Base-by-base conservation (phyloP, 2,113 vertebrate genomes). In the Megalops atlanticus region DNA sequence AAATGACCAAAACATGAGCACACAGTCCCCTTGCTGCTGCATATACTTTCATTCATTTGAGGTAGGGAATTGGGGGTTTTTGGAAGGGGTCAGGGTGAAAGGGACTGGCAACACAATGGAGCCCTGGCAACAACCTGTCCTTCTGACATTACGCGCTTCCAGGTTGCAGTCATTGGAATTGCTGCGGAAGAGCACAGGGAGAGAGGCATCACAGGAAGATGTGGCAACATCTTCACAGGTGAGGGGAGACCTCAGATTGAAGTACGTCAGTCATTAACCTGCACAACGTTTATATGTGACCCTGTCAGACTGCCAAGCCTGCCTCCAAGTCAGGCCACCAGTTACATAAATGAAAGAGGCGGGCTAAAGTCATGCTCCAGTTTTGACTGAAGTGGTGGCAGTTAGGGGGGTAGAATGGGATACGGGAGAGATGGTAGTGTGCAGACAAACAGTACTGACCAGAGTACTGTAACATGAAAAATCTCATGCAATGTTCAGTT, bases 161-260 rank as follows among this genome's bases (percentile, higher is more conserved):
- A 94, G 93, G 78, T 76, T 93, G 24, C 87, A 87, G 41, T 89
- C 89, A 52, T 78, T 88, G 82, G 90, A 91, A 70, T 85, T 84
- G 0, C 2, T 54, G 1, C 49, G 36, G 69, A 58, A 43, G 58
- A 49, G 80, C 40, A 14, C 36, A 31, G 49, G 36, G 18, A 73
- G 41, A 41, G 41, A 45, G 18, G 27, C 69, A 40, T n/a, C 58
- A 72, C 21, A 5, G 12, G 54, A 76, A 31, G 54, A 2, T 47
- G 58, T 38, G 39, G 47, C 72, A 68, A 68, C 49, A 40, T 12
- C 76, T 39, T 39, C 47, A 41, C 72, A 68, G 72, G 80, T 81
- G 16, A n/a, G 72, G 27, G n/a, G n/a, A 18, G 15, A 12, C 40
- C n/a, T 41, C 12, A 73, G n/a, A 14, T 52, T 58, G 71, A 27